phyloP scores from a whole-genome alignment of 2,113 vertebrate genomes.

The Catagonus wagneri region DNA sequence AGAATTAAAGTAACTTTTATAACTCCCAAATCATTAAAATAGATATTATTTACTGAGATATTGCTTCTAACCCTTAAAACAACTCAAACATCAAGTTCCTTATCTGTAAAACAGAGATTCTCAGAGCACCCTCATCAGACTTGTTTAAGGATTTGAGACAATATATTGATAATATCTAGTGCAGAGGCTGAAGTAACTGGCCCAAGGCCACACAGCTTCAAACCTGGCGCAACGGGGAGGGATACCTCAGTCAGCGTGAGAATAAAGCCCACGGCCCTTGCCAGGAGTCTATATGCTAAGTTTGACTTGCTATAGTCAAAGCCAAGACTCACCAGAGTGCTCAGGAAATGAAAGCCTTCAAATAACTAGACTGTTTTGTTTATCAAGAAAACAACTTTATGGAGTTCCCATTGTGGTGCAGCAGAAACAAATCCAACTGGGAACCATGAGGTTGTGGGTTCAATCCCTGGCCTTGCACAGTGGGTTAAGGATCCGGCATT shows the following conservation, averaged over 20 bases:
- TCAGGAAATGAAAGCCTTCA: background rate
- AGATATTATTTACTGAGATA: background rate
- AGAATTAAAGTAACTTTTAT: conserved; percentile 33
- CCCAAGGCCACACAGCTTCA: background rate
- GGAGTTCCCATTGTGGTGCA: too few relatives aligned
- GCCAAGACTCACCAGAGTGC: background rate
- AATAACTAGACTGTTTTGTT: background rate
- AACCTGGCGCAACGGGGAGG: background rate
- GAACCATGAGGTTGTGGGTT: too few relatives aligned
- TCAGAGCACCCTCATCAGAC: background rate
- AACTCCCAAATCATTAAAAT: background rate
- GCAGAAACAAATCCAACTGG: too few relatives aligned
- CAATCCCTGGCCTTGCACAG: too few relatives aligned
- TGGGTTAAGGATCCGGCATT: too few relatives aligned
- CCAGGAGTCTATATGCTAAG: background rate
- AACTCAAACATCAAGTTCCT: background rate
- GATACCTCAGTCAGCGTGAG: background rate
- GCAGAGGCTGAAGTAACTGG: background rate
- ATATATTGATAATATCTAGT: background rate
- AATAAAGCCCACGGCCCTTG: background rate
- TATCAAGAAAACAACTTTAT: conserved; percentile 15
- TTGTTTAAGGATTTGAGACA: background rate
- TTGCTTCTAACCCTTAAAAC: background rate
- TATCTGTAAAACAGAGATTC: background rate
- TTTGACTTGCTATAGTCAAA: background rate